A percentile compares a stretch with the other conserved stretches of the same genome.
These are phyloP conservation scores for Ursus arctos DNA, from an alignment of 2,113 vertebrate species.

Conservation along the genomic window DNA sequence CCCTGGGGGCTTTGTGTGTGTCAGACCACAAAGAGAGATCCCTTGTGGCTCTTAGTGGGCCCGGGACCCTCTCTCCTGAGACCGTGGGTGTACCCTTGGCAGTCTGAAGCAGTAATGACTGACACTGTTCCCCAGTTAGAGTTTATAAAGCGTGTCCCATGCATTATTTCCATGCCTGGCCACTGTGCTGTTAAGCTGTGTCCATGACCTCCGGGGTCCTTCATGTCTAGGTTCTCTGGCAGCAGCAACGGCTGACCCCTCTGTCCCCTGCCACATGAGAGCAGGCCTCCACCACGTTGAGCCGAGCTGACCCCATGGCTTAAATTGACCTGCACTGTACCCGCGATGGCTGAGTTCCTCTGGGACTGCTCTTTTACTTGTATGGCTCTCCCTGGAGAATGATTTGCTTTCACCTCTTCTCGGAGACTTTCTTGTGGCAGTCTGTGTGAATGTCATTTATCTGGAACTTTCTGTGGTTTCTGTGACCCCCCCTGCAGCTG, in stretches of 20 bases:
- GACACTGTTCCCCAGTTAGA: not conserved
- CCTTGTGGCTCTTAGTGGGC: conserved; percentile 1
- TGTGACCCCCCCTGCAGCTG: not conserved
- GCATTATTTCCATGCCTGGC: not conserved
- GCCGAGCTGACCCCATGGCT: not conserved
- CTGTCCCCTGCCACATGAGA: not conserved
- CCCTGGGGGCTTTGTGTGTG: conserved; percentile 33
- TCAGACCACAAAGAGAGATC: not conserved
- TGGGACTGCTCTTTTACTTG: not conserved
- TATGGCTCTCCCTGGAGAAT: not conserved
- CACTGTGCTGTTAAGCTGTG: not conserved
- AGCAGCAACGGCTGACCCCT: not conserved
- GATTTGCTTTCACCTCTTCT: not conserved
- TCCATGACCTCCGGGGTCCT: not conserved
- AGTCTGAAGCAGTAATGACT: not conserved
- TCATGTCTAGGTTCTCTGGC: not conserved
- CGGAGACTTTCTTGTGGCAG: not conserved
- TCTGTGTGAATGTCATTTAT: not conserved
- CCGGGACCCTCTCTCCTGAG: not conserved
- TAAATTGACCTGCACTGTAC: not conserved
- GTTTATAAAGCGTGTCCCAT: not conserved
- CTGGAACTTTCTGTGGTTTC: not conserved
- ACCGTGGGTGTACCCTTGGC: not conserved
- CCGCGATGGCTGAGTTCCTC: not conserved
- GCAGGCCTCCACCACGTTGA: not conserved